phyloP scores from a whole-genome alignment of 2,113 vertebrate genomes.

The Fregata magnificens region DNA sequence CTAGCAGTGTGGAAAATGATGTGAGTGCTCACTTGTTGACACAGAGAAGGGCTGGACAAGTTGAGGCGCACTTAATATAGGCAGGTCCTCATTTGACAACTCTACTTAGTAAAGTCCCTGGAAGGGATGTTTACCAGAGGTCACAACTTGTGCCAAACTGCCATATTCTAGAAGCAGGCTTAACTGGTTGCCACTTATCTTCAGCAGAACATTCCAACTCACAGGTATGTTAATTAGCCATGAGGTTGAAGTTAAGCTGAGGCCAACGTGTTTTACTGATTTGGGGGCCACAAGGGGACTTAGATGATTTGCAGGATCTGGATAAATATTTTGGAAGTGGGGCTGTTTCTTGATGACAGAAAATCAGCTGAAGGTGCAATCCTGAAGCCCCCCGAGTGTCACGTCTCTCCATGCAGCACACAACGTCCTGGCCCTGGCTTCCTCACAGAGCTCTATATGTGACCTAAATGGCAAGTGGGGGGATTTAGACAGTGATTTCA shows the following conservation, averaged over 20 bases:
- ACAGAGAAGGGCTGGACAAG: background rate
- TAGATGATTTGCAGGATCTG: background rate
- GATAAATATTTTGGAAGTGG: background rate
- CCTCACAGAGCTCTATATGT: background rate
- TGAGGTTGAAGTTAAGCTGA: background rate
- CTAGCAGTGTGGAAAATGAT: rapidly evolving
- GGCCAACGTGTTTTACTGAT: background rate
- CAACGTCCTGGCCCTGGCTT: background rate
- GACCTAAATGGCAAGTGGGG: background rate
- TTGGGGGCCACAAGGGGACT: background rate
- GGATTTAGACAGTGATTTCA: background rate
- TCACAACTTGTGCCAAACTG: background rate
- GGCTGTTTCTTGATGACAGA: background rate
- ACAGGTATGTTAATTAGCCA: background rate
- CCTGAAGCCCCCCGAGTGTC: rapidly evolving
- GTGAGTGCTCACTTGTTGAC: background rate
- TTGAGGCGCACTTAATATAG: background rate
- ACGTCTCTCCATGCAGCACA: background rate
- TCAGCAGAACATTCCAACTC: background rate
- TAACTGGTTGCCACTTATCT: background rate
- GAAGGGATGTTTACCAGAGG: background rate
- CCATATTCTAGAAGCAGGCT: background rate
- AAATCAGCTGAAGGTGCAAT: background rate
- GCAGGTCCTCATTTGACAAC: background rate
- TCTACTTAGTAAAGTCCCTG: background rate